A percentile compares a stretch with the other conserved stretches of the same genome.
Conservation (phyloP, 2,888 invertebrate genomes). For the Nomada ruficornis region DNA sequence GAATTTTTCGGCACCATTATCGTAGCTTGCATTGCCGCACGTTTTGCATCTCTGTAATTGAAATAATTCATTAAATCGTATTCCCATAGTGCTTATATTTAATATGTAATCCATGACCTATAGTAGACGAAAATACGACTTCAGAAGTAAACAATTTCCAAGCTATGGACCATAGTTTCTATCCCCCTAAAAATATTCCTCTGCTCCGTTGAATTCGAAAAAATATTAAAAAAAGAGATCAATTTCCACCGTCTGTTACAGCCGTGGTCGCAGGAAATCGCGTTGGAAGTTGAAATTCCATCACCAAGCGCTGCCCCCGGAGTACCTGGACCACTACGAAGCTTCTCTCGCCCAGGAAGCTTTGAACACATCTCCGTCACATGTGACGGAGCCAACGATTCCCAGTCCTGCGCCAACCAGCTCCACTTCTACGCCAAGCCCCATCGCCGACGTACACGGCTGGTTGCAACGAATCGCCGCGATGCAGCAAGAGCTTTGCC, state of each 20-base stretch:
- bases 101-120: no score
- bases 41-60: no score
- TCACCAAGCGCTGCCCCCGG: constrained; percentile 91
- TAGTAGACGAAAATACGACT: no score
- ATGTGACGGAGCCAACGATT: constrained; percentile 74
- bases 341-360: constrained; percentile 88
- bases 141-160: no score
- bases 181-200: neutral
- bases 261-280: constrained; percentile 87
- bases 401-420: constrained; percentile 82
- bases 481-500: constrained; percentile 87
- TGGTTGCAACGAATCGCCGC: constrained; percentile 92
- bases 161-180: no score
- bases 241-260: constrained; percentile 58
- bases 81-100: no score
- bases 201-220: neutral
- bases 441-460: constrained; percentile 84
- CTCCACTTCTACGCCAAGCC: constrained; percentile 76
- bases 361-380: constrained; percentile 75
- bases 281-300: constrained; percentile 92
- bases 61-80: no score
- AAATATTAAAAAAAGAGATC: neutral
- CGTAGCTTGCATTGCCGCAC: no score
- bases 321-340: constrained; percentile 92
- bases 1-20: no score